Percentiles rank a stretch among this genome's conserved stretches.
Conservation (phyloP, 37 sponge, comb jelly and placozoan species). For the Ephydatia muelleri region DNA sequence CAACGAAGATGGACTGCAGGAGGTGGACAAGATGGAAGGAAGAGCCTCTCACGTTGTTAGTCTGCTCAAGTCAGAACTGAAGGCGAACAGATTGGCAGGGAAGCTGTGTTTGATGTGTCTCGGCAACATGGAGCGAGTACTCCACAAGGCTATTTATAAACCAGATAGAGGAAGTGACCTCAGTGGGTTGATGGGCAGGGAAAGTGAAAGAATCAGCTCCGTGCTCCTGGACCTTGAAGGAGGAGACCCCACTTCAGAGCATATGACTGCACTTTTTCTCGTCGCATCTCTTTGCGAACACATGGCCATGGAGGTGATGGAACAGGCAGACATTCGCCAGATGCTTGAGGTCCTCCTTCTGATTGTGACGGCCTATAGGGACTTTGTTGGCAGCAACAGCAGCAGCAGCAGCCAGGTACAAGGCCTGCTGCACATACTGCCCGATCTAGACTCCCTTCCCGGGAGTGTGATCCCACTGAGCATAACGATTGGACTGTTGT, state of each 20-base stretch:
- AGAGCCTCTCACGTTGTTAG: conserved; percentile 1
- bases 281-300: conserved; percentile 60
- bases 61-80: conserved; percentile 11
- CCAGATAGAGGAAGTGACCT: background rate
- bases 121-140: background rate
- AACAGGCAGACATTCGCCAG: conserved; percentile 2
- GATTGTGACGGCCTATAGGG: conserved; percentile 41
- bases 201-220: conserved; percentile 1
- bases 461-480: conserved; percentile 64
- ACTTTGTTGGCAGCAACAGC: background rate
- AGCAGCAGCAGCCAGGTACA: background rate
- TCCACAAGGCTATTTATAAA: conserved; percentile 4
- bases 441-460: conserved; percentile 16
- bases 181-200: background rate
- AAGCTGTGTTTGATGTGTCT: conserved; percentile 27
- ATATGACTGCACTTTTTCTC: conserved; percentile 20
- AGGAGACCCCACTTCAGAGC: background rate
- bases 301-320: background rate
- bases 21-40: conserved; percentile 24
- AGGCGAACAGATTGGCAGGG: background rate
- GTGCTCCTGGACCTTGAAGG: conserved; percentile 31
- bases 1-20: background rate
- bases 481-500: conserved; percentile 66
- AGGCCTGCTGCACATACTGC: background rate
- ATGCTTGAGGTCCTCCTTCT: conserved; percentile 3